Conservation (phyloP, 2,113 vertebrate species). For the Cryptomyrus ogoouensis region DNA sequence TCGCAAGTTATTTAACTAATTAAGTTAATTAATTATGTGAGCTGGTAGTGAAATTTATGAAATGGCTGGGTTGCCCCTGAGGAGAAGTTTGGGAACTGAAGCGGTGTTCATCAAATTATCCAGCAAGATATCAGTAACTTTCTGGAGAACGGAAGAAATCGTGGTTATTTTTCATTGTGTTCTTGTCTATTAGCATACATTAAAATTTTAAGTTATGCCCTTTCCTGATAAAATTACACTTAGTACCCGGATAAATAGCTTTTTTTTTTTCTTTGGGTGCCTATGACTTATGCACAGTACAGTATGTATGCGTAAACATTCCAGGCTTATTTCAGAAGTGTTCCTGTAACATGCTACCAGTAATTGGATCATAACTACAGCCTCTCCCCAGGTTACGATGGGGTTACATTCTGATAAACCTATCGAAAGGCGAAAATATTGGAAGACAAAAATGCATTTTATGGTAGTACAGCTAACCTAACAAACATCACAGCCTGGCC, state of each 20-base stretch:
- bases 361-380: background rate
- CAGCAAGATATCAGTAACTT: background rate
- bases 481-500: background rate
- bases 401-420: background rate
- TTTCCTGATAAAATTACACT: background rate
- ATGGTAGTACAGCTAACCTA: background rate
- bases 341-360: background rate
- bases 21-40: background rate
- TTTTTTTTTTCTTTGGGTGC: background rate
- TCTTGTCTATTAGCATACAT: background rate
- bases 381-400: background rate
- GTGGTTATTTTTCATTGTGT: background rate
- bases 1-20: background rate
- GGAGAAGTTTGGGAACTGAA: background rate
- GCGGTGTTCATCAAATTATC: background rate
- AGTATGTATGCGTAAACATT: background rate
- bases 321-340: background rate
- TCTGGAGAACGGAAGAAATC: background rate
- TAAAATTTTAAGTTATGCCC: background rate
- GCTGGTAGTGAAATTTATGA: background rate
- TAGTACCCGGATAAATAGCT: background rate
- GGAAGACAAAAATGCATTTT: background rate
- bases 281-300: background rate
- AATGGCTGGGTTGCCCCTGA: background rate
- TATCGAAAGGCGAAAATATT: background rate